These are phyloP conservation scores for Agriopis marginaria DNA, from an alignment of 2,888 invertebrate genomes.

Conservation along the genomic window DNA sequence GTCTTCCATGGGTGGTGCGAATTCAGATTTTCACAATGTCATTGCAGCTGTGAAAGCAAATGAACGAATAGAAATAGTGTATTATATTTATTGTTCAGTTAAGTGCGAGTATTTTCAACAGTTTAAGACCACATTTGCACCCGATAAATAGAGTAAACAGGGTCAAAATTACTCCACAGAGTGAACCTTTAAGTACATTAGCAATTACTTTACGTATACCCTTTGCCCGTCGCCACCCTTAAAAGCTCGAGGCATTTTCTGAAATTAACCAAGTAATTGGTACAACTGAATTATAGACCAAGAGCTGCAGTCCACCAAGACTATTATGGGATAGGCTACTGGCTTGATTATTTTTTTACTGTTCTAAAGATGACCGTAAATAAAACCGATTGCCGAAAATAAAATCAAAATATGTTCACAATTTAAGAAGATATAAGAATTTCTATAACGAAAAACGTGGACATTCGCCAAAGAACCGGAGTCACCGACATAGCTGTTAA, in stretches of 20 bases:
- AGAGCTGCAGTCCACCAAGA: constrained; percentile 5
- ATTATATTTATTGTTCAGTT: background rate
- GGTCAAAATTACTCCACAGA: constrained; percentile 5
- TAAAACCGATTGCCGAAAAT: too few species aligned
- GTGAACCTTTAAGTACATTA: constrained; percentile 28
- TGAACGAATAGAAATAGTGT: background rate
- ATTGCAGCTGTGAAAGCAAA: background rate
- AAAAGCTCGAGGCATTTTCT: constrained; percentile 48
- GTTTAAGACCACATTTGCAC: constrained; percentile 2
- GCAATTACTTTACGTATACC: constrained; percentile 27
- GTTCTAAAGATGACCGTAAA: too few species aligned
- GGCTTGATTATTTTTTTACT: too few species aligned
- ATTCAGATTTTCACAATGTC: too few species aligned
- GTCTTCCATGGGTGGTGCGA: too few species aligned
- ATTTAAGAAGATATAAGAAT: too few species aligned
- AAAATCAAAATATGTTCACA: too few species aligned
- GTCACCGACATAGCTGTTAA: too few species aligned
- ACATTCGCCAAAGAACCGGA: too few species aligned
- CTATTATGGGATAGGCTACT: too few species aligned
- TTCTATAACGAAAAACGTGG: too few species aligned
- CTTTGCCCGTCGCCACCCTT: constrained; percentile 33
- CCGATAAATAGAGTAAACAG: constrained; percentile 12
- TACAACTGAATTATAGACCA: constrained; percentile 50
- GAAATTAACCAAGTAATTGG: constrained; percentile 56
- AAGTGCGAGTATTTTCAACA: background rate